Evolutionary conservation across 2,888 invertebrate species (phyloP), one percentile per base, ranked within the genome.

Genomic region (Brenthis hecate): DNA sequence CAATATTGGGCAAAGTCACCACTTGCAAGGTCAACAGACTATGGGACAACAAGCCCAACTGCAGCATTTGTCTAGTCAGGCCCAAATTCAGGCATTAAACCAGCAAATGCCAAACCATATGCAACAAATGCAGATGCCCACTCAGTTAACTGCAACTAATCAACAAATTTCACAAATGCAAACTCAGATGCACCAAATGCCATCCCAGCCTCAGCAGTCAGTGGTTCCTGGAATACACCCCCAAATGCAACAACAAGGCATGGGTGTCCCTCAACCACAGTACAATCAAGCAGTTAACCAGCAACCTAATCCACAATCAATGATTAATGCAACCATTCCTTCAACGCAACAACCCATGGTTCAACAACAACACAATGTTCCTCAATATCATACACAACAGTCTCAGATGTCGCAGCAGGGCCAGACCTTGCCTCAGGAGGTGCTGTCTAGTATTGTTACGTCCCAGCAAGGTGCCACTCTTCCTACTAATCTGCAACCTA

Each of bases 91-190:
- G 76, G 92, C 93, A 47, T 79, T 93, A 75, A 91, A 88, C 72
- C 94, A 94, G 77, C 94, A 94, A 78, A 89, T 94, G 72, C 92
- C 89, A 77, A 91, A 93, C 77, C 94, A 94, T 74, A 93, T 93
- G 82, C 93, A 93, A 74, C 91, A 93, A 74, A 92, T 93, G 87
- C 93, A 93, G 77, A 89, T 93, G 84, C 88, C 91, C 62, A 77
- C 87, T 53, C 93, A 92, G 73, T 75, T 93, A 63, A 82, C 85
- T 80, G 91, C 84, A 71, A 84, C 84, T 74, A 92, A 86, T 78
- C 93, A 88, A 80, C 92, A 93, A 76, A 91, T 94, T 74, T 88
- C 92, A 70, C 93, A 92, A 76, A 91, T 93, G 88, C 94, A 94
- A 77, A 83, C 92, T 68, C 92, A 93, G 77, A 90, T 92, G 86